Evolutionary conservation across 2,888 invertebrate genomes (phyloP).

Genomic region (Palloptera scutellata): DNA sequence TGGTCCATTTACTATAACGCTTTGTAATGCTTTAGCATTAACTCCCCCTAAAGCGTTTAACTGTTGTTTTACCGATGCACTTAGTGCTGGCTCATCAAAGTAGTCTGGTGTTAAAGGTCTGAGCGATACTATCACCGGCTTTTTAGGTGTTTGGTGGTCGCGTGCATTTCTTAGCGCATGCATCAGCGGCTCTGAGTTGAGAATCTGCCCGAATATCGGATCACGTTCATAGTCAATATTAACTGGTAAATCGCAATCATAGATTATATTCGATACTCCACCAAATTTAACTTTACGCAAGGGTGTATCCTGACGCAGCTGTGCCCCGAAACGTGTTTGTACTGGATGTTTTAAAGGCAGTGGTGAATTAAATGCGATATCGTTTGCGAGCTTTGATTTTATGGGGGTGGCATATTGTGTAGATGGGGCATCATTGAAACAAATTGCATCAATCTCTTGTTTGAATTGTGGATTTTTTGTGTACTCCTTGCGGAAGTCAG

Average conservation of each 20-base stretch:
- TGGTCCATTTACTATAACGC: conserved; percentile 69
- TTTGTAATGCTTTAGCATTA: conserved; percentile 68
- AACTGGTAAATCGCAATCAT: conserved; percentile 57
- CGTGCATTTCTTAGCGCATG: conserved; percentile 47
- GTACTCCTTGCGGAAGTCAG: conserved; percentile 70
- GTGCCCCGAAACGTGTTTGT: conserved; percentile 51
- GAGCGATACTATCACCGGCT: conserved; percentile 64
- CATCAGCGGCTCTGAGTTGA: conserved; percentile 57
- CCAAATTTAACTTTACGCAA: conserved; percentile 61
- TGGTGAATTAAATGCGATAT: conserved; percentile 57
- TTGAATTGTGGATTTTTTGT: conserved; percentile 67
- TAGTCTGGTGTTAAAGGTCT: conserved; percentile 51
- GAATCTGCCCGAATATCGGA: conserved; percentile 56
- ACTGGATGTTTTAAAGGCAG: conserved; percentile 53
- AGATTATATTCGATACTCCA: conserved; percentile 52
- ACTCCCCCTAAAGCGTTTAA: conserved; percentile 66
- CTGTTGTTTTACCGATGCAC: conserved; percentile 63
- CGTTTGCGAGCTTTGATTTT: conserved; percentile 37
- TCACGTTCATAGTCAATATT: conserved; percentile 60
- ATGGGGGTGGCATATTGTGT: conserved; percentile 28
- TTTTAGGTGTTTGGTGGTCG: conserved; percentile 11
- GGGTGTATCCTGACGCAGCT: conserved; percentile 62
- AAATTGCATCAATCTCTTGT: conserved; percentile 67
- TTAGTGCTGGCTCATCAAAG: conserved; percentile 66
- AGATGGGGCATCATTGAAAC: conserved; percentile 38